Conservation (phyloP, 2,888 invertebrate genomes). For the Drosophila vallismaia region DNA sequence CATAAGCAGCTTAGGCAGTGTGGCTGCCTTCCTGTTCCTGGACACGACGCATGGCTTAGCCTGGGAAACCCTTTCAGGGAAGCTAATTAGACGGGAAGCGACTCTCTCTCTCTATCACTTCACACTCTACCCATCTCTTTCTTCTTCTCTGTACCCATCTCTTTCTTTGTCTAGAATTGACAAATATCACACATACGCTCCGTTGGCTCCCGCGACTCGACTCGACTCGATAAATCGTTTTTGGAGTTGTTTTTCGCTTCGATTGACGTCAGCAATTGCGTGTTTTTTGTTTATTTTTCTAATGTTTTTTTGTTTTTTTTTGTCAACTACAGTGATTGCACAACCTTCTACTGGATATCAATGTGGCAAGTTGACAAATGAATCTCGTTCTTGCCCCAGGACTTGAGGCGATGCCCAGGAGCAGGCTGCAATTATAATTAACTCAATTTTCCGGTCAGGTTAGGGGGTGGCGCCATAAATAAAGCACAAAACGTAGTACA, state of each 20-base stretch:
- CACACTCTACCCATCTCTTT: not conserved
- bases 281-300: constrained; percentile 1
- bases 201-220: not conserved
- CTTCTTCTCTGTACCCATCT: not conserved
- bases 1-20: constrained; percentile 38
- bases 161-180: constrained; percentile 1
- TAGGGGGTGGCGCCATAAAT: not conserved
- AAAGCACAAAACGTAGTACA: constrained; percentile 25
- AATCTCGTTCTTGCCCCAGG: constrained; percentile 8
- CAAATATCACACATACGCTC: constrained; percentile 40
- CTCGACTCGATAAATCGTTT: constrained; percentile 17
- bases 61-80: constrained; percentile 14
- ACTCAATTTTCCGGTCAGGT: constrained; percentile 13
- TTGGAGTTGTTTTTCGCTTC: constrained; percentile 11
- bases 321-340: constrained; percentile 29
- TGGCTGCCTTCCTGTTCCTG: constrained; percentile 9
- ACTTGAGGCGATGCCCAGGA: constrained; percentile 22
- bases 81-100: constrained; percentile 23
- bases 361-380: constrained; percentile 26
- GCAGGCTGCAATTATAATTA: constrained; percentile 37
- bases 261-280: constrained; percentile 35
- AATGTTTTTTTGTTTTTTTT: not conserved
- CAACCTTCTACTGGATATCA: constrained; percentile 40
- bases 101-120: not conserved
- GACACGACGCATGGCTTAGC: constrained; percentile 19